These are phyloP conservation scores for Nomada goodeniana DNA, from an alignment of 2,888 invertebrate genomes.

Conservation along the genomic window DNA sequence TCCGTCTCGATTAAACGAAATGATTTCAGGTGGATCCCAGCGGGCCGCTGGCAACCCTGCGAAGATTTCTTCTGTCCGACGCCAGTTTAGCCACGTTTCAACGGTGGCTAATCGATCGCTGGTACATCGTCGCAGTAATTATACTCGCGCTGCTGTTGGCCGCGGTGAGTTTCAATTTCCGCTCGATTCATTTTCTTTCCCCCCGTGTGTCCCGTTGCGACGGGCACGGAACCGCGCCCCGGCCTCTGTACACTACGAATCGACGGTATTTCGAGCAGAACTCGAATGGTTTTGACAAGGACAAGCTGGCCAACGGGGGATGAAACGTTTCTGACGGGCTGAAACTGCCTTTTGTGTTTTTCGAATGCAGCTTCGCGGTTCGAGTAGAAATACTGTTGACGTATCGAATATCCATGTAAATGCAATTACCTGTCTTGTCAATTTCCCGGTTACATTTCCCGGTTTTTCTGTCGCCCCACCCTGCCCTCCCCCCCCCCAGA, in stretches of 20 bases:
- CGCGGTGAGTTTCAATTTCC: slow-evolving; percentile 88
- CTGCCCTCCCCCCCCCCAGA: too few species aligned
- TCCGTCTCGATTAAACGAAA: accelerated
- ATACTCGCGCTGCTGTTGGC: slow-evolving; percentile 89
- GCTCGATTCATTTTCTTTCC: not conserved
- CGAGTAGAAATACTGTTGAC: slow-evolving; percentile 6
- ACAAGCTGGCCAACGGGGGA: not conserved
- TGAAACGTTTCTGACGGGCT: slow-evolving; percentile 18
- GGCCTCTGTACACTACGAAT: too few species aligned
- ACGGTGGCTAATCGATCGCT: slow-evolving; percentile 93
- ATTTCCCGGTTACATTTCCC: slow-evolving; percentile 10
- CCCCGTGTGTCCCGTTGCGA: too few species aligned
- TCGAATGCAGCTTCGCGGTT: not conserved
- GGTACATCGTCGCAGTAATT: slow-evolving; percentile 93
- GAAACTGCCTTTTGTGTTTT: slow-evolving; percentile 11
- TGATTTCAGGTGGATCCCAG: slow-evolving; percentile 90
- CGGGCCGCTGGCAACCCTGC: slow-evolving; percentile 93
- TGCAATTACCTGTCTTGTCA: slow-evolving; percentile 46
- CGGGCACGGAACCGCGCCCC: not conserved
- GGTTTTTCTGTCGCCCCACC: too few species aligned
- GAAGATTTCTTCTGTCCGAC: slow-evolving; percentile 93
- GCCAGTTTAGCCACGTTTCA: slow-evolving; percentile 94
- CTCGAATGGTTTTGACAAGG: not conserved
- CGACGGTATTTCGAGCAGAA: not conserved
- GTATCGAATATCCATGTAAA: slow-evolving; percentile 36